These are phyloP conservation scores for Chrysina gloriosa DNA, from an alignment of 2,888 invertebrate genomes.

Conservation along the genomic window DNA sequence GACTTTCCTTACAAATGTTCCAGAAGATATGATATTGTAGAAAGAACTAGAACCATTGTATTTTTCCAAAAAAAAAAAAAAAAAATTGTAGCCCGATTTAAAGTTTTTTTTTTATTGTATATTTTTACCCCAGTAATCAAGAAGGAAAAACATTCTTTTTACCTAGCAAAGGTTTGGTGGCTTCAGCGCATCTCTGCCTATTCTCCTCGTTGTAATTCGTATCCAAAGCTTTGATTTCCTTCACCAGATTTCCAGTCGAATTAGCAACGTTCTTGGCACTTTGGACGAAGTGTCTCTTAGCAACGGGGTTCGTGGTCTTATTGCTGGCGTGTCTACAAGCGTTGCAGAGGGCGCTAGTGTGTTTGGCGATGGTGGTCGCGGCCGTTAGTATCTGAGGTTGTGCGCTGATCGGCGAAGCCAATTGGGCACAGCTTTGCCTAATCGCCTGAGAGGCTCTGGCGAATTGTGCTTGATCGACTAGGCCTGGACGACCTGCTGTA, in stretches of 20 bases:
- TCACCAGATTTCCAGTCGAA: slow-evolving; percentile 93
- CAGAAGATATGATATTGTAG: no score
- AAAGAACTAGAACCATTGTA: no score
- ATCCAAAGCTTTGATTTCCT: slow-evolving; percentile 92
- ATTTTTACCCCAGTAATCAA: no score
- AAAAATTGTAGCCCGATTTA: no score
- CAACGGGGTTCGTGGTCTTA: slow-evolving; percentile 88
- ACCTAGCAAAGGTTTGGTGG: slow-evolving; percentile 81
- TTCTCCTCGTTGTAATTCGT: slow-evolving; percentile 84
- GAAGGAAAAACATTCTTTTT: no score
- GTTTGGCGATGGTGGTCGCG: slow-evolving; percentile 94
- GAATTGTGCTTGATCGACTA: slow-evolving; percentile 90
- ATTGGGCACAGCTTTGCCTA: slow-evolving; percentile 85
- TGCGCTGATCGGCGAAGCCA: slow-evolving; percentile 77
- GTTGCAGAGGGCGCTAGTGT: slow-evolving; percentile 95
- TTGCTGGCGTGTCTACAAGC: slow-evolving; percentile 94
- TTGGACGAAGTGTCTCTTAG: slow-evolving; percentile 96
- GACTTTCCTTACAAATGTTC: no score
- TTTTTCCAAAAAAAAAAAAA: no score
- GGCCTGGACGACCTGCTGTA: slow-evolving; percentile 86
- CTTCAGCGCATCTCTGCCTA: slow-evolving; percentile 77
- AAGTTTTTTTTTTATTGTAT: no score
- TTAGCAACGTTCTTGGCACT: slow-evolving; percentile 98
- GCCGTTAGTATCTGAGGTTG: slow-evolving; percentile 90
- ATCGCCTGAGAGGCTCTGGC: slow-evolving; percentile 91